These are phyloP conservation scores for Drosophila kuntzei DNA, from an alignment of 2,888 invertebrate species.

Conservation along the genomic window DNA sequence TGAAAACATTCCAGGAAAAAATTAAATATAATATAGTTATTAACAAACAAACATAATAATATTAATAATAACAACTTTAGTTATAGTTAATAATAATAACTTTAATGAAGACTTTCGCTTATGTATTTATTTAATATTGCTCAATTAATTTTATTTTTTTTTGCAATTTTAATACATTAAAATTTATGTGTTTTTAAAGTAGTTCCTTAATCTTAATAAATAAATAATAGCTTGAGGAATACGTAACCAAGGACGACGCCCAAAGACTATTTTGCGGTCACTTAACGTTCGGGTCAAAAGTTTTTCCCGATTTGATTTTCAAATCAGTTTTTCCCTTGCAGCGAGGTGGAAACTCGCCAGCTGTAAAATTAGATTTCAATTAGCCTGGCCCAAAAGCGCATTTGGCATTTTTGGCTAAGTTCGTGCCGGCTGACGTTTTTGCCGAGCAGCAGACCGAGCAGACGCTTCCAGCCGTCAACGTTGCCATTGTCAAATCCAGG, in stretches of 20 bases:
- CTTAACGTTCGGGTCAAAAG: neutral
- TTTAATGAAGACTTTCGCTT: too few species aligned
- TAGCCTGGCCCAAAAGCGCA: constrained; percentile 39
- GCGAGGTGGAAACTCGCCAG: constrained; percentile 12
- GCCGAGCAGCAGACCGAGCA: constrained; percentile 17
- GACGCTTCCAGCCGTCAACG: constrained; percentile 33
- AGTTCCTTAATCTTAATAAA: too few species aligned
- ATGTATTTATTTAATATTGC: too few species aligned
- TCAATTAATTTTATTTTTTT: too few species aligned
- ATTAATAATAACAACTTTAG: neutral
- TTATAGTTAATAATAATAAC: too few species aligned
- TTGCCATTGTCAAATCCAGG: constrained; percentile 61
- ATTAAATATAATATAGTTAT: neutral
- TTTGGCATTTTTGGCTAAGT: constrained; percentile 14
- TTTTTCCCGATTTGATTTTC: neutral
- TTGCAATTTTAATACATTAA: too few species aligned
- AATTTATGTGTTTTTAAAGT: too few species aligned
- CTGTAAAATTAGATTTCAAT: constrained; percentile 67
- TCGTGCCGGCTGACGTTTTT: constrained; percentile 28
- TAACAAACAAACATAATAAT: neutral
- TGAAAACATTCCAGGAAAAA: neutral
- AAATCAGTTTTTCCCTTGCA: constrained; percentile 10
- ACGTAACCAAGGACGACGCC: constrained; percentile 27
- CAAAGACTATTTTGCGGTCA: constrained; percentile 19
- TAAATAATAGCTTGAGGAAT: too few species aligned